phyloP scores from a whole-genome alignment of 2,888 invertebrate genomes.

The Pheosia tremula region DNA sequence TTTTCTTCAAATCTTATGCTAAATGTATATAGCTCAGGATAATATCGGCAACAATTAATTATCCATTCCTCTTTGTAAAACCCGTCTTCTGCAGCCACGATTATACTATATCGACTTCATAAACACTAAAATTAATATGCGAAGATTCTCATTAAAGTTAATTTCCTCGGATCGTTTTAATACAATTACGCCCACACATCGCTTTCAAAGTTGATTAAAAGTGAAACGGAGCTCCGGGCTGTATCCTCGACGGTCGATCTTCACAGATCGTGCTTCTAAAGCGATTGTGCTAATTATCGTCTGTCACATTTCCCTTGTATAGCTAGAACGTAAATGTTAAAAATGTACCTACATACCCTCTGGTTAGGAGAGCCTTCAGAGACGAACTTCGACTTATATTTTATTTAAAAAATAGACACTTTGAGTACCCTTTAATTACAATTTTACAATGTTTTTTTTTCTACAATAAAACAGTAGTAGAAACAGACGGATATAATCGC shows the following conservation, averaged over 20 bases:
- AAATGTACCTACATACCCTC: neutral
- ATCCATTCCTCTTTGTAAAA: too few species aligned
- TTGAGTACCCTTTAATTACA: too few species aligned
- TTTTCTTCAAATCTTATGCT: too few species aligned
- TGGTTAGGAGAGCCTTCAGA: neutral
- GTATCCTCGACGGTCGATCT: slow-evolving; percentile 23
- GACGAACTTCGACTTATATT: neutral
- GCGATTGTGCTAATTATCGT: slow-evolving; percentile 41
- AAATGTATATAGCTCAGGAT: too few species aligned
- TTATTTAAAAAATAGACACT: neutral
- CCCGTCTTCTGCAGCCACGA: too few species aligned
- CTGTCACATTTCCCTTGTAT: slow-evolving; percentile 27
- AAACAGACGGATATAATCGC: too few species aligned
- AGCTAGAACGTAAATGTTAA: neutral
- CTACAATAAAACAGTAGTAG: too few species aligned
- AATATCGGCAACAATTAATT: too few species aligned
- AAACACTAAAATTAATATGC: neutral
- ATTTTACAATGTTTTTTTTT: too few species aligned
- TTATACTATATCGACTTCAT: neutral
- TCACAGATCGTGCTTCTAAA: slow-evolving; percentile 34
- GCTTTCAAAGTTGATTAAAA: slow-evolving; percentile 17
- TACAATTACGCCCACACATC: slow-evolving; percentile 30
- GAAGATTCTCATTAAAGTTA: slow-evolving; percentile 31
- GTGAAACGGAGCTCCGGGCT: slow-evolving; percentile 23
- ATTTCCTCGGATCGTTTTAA: slow-evolving; percentile 26